Percentiles rank a stretch among this genome's conserved stretches.
Evolutionary conservation across 2,888 invertebrate species (phyloP).

Genomic region (Lamellibrachia satsuma): DNA sequence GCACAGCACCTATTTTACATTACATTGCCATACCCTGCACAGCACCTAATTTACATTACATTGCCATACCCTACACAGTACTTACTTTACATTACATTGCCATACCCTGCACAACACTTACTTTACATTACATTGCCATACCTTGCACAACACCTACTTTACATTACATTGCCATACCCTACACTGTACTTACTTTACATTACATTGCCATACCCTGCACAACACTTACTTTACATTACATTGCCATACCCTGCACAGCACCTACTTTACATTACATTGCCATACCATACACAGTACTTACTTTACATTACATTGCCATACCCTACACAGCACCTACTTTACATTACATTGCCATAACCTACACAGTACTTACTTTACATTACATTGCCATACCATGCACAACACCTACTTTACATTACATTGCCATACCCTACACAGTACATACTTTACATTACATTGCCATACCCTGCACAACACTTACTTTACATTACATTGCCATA

Average conservation of each 20-base stretch:
- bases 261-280: background rate
- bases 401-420: background rate
- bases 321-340: background rate
- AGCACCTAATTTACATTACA: background rate
- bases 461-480: background rate
- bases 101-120: background rate
- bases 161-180: background rate
- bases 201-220: background rate
- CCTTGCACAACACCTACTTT: too few relatives aligned
- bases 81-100: background rate
- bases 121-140: background rate
- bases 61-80: background rate
- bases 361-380: too few relatives aligned
- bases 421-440: background rate
- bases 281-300: background rate
- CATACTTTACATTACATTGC: background rate
- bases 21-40: background rate
- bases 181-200: background rate
- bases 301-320: background rate
- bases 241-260: too few relatives aligned
- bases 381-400: background rate
- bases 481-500: background rate
- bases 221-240: background rate
- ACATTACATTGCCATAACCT: background rate
- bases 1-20: too few relatives aligned